Evolutionary conservation across 2,888 invertebrate genomes (phyloP), one percentile per base, ranked within the genome.

Genomic region (Acleris literana): DNA sequence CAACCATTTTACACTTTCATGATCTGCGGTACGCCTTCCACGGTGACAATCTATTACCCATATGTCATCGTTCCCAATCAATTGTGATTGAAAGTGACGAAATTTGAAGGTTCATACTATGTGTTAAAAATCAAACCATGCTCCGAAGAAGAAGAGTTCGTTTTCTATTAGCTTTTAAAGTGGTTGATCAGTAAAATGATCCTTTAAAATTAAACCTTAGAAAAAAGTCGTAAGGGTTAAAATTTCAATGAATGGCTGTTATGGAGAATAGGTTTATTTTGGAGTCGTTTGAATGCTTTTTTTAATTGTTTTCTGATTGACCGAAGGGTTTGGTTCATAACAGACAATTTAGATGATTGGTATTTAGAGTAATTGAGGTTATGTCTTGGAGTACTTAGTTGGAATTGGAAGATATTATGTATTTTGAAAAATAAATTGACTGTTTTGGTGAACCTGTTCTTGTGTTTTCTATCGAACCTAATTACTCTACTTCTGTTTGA

Each of bases 31-130:
- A 56, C 64, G 63, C 62, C 74, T 74, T 72, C 74, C 68, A 76
- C 77, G 79, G 70, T 39, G 39, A 61, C 71, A 62, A 74, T 76
- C 72, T 69, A 72, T 60, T 65, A 61, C 57, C 59, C 66, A 59
- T 51, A 39, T 67, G 65, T 63, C 60, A 66, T 64, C 59, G 51
- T 56, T 25, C 61, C 67, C 54, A 52, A 72, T 71, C 64, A 63
- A 69, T 68, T 68, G 61, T 70, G 66, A 71, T 44, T 68, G 68
- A 71, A 72, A 63, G 70, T 72, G 70, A 72, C 71, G 69, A 73
- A 73, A 72, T 69, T 54, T 62, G 64, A 63, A 67, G 16, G 16
- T 46, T 46, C 46, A 17, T 44, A 46, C 7, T 13, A 44, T 5
- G 16, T n/a, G 44, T n/a, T 66, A 29, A 61, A 48, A 29, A 51